These are phyloP conservation scores for Xerus inauris DNA, from an alignment of 2,113 vertebrate species.

Conservation along the genomic window DNA sequence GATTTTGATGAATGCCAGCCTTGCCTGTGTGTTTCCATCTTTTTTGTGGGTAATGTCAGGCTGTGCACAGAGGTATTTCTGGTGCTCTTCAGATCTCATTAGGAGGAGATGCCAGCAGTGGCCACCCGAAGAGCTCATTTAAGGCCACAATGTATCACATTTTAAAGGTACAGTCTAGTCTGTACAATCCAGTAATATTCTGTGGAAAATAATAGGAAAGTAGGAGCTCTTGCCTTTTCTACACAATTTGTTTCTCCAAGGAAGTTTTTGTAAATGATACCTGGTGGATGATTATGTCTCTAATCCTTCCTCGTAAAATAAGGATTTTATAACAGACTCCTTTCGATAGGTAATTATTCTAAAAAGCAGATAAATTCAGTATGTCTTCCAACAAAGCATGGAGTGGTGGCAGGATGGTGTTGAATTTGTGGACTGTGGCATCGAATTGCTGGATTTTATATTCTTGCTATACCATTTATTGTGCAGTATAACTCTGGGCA, in stretches of 20 bases:
- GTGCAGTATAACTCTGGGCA: neutral
- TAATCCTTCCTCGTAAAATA: neutral
- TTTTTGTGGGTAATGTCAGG: neutral
- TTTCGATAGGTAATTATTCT: conserved; percentile 30
- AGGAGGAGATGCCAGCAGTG: neutral
- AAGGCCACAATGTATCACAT: neutral
- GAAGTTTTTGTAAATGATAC: neutral
- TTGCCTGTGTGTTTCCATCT: neutral
- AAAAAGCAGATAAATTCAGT: neutral
- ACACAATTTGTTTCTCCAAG: neutral
- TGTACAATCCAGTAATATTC: neutral
- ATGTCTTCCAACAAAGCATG: neutral
- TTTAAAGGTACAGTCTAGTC: neutral
- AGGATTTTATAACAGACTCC: neutral
- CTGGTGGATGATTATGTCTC: neutral
- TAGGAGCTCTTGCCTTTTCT: neutral
- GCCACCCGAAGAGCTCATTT: neutral
- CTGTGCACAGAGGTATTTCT: neutral
- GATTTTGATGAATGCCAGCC: neutral
- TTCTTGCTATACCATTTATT: neutral
- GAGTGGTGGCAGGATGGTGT: neutral
- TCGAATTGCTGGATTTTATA: neutral
- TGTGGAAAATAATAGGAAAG: conserved; percentile 19
- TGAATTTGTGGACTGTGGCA: accelerated
- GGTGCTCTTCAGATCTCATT: neutral